Evolutionary conservation across 2,113 vertebrate genomes (phyloP).

Genomic region (Sceloporus tristichus): DNA sequence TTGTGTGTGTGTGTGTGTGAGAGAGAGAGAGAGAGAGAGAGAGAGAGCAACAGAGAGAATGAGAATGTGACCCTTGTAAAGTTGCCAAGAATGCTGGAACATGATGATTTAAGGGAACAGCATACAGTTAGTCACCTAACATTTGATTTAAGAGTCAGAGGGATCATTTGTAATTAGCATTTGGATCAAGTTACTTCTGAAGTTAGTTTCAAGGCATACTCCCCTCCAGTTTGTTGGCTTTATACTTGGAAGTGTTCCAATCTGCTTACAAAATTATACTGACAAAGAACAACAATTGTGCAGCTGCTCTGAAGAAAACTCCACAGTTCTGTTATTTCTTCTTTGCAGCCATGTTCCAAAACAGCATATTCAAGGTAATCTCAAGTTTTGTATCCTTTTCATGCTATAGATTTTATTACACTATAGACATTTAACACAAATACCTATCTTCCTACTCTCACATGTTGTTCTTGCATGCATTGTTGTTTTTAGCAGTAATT

Average conservation of each 20-base stretch:
- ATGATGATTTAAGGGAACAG: conserved; percentile 56
- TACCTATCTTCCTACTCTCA: no score
- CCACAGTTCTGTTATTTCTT: background rate
- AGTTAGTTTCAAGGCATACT: background rate
- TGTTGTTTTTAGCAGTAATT: background rate
- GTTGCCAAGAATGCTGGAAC: conserved; percentile 66
- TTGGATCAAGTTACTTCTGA: conserved; percentile 18
- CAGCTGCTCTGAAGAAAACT: conserved; percentile 16
- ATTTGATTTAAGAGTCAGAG: conserved; percentile 59
- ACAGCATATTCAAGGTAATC: conserved; percentile 4
- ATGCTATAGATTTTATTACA: background rate
- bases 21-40: background rate
- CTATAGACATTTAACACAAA: background rate
- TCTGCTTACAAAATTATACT: conserved; percentile 14
- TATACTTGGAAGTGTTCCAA: conserved; percentile 22
- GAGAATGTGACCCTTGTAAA: conserved; percentile 62
- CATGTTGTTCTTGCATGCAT: background rate
- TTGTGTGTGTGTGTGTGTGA: background rate
- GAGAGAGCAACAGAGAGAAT: background rate
- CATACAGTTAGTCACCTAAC: conserved; percentile 58
- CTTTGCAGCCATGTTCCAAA: background rate
- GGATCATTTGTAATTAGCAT: conserved; percentile 8
- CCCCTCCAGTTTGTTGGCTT: background rate
- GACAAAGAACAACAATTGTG: conserved; percentile 28
- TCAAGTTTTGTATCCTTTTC: background rate